Evolutionary conservation across 2,888 invertebrate genomes (phyloP).

Genomic region (Boloria euphrosyne): DNA sequence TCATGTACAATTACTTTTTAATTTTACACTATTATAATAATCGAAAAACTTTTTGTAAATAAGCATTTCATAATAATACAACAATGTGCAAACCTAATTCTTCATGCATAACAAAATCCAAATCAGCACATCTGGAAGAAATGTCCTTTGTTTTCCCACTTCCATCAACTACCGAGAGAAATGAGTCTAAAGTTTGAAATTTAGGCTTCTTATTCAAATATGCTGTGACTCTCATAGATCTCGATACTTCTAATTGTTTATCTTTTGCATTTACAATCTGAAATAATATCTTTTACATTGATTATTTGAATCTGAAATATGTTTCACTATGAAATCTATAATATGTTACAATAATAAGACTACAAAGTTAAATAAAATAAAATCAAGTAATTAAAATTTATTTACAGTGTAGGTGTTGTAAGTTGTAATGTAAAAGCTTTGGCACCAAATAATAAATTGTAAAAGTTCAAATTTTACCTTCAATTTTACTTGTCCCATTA

Average conservation of each 20-base stretch:
- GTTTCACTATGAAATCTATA: no score
- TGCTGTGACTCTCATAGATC: constrained; percentile 85
- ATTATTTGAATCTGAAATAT: background rate
- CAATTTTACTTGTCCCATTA: constrained; percentile 71
- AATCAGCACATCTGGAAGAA: constrained; percentile 86
- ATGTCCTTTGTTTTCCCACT: constrained; percentile 79
- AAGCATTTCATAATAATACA: background rate
- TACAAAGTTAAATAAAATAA: no score
- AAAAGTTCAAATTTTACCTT: constrained; percentile 55
- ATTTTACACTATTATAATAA: no score
- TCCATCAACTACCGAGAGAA: constrained; percentile 80
- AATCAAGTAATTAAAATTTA: background rate
- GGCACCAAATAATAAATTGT: no score
- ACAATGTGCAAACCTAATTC: constrained; percentile 69
- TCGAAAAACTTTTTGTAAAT: background rate
- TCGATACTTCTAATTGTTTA: constrained; percentile 83
- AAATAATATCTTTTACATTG: constrained; percentile 40
- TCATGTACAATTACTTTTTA: no score
- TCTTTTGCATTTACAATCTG: constrained; percentile 83
- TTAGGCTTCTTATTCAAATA: constrained; percentile 79
- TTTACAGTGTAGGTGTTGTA: background rate
- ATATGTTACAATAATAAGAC: no score
- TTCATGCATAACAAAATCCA: constrained; percentile 87
- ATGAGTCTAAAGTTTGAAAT: constrained; percentile 86
- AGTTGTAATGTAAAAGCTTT: no score